A percentile compares a stretch with the other conserved stretches of the same genome.
These are phyloP conservation scores for Aphrophora alni DNA, from an alignment of 2,888 invertebrate species.

Conservation along the genomic window DNA sequence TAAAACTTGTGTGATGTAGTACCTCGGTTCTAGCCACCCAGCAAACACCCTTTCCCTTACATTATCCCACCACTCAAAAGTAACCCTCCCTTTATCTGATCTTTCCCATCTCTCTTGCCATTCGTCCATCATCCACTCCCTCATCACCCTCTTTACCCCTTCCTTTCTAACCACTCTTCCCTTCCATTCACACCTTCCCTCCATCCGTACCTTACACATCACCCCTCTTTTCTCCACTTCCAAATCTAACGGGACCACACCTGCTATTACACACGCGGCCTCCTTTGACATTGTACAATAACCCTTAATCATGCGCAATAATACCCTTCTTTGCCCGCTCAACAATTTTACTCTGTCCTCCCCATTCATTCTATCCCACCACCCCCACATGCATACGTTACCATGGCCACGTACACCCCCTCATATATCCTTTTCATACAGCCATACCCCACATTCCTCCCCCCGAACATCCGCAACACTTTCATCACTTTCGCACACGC, in stretches of 20 bases:
- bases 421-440: not conserved
- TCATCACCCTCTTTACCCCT: too few species aligned
- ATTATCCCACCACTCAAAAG: not conserved
- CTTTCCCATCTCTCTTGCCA: too few species aligned
- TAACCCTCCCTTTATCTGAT: too few species aligned
- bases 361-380: not conserved
- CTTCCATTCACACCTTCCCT: too few species aligned
- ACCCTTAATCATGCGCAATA: not conserved
- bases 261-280: too few species aligned
- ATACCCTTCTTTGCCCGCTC: not conserved
- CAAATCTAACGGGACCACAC: too few species aligned
- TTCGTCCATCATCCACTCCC: too few species aligned
- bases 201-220: too few species aligned
- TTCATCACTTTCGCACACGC: not conserved
- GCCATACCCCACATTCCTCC: not conserved
- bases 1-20: not conserved
- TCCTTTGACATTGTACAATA: too few species aligned
- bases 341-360: not conserved
- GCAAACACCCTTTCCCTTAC: not conserved
- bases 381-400: not conserved
- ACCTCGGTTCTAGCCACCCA: not conserved
- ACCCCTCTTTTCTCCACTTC: too few species aligned
- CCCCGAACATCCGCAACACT: not conserved
- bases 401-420: not conserved
- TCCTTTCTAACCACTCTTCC: too few species aligned